Conservation (phyloP, 2,113 vertebrate genomes). For the Polypterus bichir region DNA sequence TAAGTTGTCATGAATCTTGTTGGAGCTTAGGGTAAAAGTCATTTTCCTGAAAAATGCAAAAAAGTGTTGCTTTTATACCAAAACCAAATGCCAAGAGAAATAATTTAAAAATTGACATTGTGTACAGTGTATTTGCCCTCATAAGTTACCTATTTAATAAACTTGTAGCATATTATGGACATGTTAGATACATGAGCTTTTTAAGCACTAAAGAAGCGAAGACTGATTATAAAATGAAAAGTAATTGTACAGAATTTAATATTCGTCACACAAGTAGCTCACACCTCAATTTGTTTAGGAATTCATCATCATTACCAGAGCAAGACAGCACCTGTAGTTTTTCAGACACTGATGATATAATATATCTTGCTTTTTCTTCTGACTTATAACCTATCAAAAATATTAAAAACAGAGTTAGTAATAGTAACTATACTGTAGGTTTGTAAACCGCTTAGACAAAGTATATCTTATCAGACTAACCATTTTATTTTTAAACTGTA, state of each 20-base stretch:
- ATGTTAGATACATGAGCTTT: too few species aligned
- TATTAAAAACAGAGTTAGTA: too few species aligned
- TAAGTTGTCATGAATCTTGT: background rate
- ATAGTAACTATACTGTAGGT: too few species aligned
- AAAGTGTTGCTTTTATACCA: background rate
- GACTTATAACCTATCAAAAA: background rate
- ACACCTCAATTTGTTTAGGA: background rate
- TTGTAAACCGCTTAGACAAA: too few species aligned
- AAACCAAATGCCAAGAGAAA: too few species aligned
- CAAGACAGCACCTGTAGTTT: background rate
- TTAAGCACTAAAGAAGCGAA: background rate
- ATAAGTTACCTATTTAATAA: too few species aligned
- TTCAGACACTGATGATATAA: background rate
- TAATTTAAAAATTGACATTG: too few species aligned
- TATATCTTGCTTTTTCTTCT: background rate
- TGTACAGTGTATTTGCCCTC: too few species aligned
- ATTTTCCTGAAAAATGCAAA: conserved; percentile 2
- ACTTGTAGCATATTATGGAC: too few species aligned
- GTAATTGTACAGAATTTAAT: background rate
- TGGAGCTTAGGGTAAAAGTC: background rate
- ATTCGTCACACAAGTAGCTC: background rate
- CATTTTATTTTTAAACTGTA: too few species aligned
- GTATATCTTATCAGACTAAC: too few species aligned
- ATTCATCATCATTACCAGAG: background rate
- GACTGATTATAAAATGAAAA: background rate